Evolutionary conservation across 2,888 invertebrate species (phyloP), one percentile per base, ranked within the genome.

Genomic region (Hydropsyche betteni): DNA sequence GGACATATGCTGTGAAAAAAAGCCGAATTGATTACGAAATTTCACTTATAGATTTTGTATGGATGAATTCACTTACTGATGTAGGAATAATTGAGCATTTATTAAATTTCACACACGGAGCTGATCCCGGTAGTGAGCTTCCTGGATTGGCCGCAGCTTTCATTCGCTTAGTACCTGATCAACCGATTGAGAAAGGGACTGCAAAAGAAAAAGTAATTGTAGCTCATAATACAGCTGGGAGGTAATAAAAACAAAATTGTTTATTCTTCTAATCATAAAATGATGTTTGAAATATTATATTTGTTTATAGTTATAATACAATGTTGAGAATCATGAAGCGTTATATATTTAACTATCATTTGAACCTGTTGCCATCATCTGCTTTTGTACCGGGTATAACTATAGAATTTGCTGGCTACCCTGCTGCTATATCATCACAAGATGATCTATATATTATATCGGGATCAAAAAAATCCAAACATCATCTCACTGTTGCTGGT

Each of bases 311-410:
- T 78, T 96, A 93, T 82, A 88, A 90, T 50, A 90, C 91, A 79
- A 97, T 97, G 96, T 87, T 95, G 77, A 89, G 95, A 75, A 90
- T 96, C 51, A 86, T 95, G 81, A 97, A 97, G 84, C 90, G 91
- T 75, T 97, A 97, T 86, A 92, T 92, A 81, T 90, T 97, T 72
- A 90, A 91, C 77, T 95, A 91, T 83, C 93, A 92, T 80, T 83
- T 87, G 70, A 88, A 90, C 10, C 85, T 89, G 2, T 85, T 85
- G 69, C 82, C 82, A 68, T 84, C 86, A 68, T 84, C 86, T 14
- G 84, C 85, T 14, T 83, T 88, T 3, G 90, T 93, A 33, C 91
- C 93, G 0, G 93, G 93, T 0, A 87, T 87, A 55, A 89, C 90
- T 4, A 89, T 94, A 33, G 89, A 91, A 8, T 95, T 96, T 85